Conservation (phyloP, 1,140 invertebrate genomes). For the Dreissena polymorpha region DNA sequence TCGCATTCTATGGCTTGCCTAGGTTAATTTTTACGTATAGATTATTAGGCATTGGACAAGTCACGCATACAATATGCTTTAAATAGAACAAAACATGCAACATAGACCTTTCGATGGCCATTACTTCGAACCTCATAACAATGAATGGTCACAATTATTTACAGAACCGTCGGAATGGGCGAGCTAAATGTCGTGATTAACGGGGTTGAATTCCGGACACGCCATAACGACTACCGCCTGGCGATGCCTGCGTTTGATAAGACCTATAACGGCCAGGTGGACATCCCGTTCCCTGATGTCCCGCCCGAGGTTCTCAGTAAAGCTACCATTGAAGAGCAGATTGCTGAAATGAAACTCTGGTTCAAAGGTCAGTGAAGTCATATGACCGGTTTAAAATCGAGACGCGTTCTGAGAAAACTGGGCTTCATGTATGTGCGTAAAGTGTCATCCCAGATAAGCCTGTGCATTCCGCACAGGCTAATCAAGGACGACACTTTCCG, state of each 20-base stretch:
- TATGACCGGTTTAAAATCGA: conserved; percentile 18
- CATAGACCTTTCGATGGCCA: too few species aligned
- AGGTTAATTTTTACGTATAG: background rate
- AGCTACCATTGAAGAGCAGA: conserved; percentile 60
- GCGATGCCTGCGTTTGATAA: conserved; percentile 56
- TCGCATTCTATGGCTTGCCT: background rate
- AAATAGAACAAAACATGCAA: too few species aligned
- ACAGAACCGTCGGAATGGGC: conserved; percentile 56
- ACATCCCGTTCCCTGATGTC: conserved; percentile 66
- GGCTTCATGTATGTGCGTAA: too few species aligned
- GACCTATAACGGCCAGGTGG: conserved; percentile 51
- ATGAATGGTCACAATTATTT: background rate
- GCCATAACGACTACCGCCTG: conserved; percentile 70
- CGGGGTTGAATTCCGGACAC: conserved; percentile 68
- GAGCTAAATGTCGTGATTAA: conserved; percentile 66
- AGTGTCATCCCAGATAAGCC: too few species aligned
- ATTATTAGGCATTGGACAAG: background rate
- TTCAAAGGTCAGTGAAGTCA: conserved; percentile 42
- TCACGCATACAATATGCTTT: background rate
- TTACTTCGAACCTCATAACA: background rate
- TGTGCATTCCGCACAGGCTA: too few species aligned
- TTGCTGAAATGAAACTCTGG: conserved; percentile 68
- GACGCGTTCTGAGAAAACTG: too few species aligned
- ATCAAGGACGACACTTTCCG: too few species aligned
- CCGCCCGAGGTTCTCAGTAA: conserved; percentile 62